Base-by-base conservation (phyloP, 2,113 vertebrate genomes). In the Saguinus imperator region DNA sequence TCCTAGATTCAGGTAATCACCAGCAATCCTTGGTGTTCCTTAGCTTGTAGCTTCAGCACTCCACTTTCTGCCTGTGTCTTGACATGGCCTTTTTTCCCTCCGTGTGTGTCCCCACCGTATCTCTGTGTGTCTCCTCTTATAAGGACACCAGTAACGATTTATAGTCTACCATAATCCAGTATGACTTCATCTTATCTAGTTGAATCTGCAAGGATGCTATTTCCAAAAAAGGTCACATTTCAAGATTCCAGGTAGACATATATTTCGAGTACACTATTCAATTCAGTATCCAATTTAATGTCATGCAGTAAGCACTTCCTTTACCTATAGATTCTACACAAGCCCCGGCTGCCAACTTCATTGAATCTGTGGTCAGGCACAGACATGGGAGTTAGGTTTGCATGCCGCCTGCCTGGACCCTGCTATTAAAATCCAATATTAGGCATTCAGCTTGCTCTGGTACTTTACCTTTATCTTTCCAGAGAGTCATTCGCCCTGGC, bases 221-320 rank as follows among this genome's bases (percentile, higher is more conserved):
- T 91, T 85, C 61, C 45, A 94, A 85, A 81, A 88, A 29, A 94
- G 86, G 10, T 96, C 21, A 40, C 32, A 32, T 85, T n/a, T 48
- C 18, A 82, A 50, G 35, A 5, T 82, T 77, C 4, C 4, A 43
- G 7, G 14, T 82, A 25, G 27, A 21, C 5, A 12, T 43, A 48
- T 66, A 27, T 80, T 79, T 73, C 13, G 27, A 21, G 25, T 45
- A 23, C 9, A 0, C 20, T 25, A 4, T 23, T 37, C 27, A 87
- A 64, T 20, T 25, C 29, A 50, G 20, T 1, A 48, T 27, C 68
- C 10, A 16, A 17, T 21, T 86, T 8, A 72, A 48, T 84, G 32
- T 17, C 20, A 29, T 29, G 8, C 55, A 87, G 17, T 16, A 93
- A 75, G 29, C 23, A 43, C 25, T 52, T 79, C 40, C 25, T 82